phyloP scores from a whole-genome alignment of 2,797 vertebrate genomes.

The Parauchenoglanis punctatus region DNA sequence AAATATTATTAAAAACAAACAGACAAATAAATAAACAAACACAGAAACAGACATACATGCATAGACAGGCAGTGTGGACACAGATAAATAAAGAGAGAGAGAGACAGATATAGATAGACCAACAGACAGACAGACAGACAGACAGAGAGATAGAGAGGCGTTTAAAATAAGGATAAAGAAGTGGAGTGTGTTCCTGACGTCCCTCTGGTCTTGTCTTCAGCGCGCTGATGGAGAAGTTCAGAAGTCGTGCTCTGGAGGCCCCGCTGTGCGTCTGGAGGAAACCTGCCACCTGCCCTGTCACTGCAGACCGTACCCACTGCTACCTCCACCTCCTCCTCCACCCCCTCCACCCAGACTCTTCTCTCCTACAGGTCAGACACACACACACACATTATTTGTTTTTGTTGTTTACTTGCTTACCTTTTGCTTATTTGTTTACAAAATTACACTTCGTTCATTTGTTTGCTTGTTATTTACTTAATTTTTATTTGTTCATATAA shows the following conservation, averaged over 20 bases:
- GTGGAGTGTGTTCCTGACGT: neutral
- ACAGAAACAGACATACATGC: too few relatives aligned
- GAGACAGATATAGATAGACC: neutral
- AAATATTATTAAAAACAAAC: too few relatives aligned
- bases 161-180: neutral
- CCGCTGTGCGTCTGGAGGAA: slow-evolving; percentile 72
- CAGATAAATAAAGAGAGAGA: too few relatives aligned
- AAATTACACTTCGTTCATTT: neutral
- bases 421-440: neutral
- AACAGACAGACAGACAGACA: neutral
- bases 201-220: slow-evolving; percentile 60
- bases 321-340: slow-evolving; percentile 84
- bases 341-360: slow-evolving; percentile 74
- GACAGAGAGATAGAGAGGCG: neutral
- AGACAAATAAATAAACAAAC: too few relatives aligned
- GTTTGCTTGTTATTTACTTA: neutral
- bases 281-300: slow-evolving; percentile 83
- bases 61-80: too few relatives aligned
- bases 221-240: slow-evolving; percentile 81
- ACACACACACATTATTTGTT: neutral
- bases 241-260: slow-evolving; percentile 75
- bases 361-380: slow-evolving; percentile 58
- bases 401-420: neutral
- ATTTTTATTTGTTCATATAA: neutral
- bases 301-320: slow-evolving; percentile 81